Conservation (phyloP, 1,140 invertebrate species). For the Protaetia brevitarsis region DNA sequence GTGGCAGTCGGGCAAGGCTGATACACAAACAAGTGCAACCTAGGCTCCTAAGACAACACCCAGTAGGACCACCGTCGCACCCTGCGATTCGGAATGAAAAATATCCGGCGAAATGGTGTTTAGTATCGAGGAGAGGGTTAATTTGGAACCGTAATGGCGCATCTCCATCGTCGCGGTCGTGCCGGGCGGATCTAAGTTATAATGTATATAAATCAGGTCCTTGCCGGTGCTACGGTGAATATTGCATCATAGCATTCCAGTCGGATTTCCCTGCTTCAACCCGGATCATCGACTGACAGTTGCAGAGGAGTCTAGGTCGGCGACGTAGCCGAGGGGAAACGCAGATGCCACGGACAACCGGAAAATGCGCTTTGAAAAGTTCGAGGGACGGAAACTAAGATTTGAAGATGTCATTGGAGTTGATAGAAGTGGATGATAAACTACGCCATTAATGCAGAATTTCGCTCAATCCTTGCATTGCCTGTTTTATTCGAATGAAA, state of each 20-base stretch:
- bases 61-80: background rate
- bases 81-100: slow-evolving; percentile 21
- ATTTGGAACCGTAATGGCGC: slow-evolving; percentile 6
- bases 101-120: slow-evolving; percentile 24
- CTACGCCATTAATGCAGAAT: too few species aligned
- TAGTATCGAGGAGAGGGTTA: slow-evolving; percentile 19
- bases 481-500: too few species aligned
- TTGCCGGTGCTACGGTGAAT: slow-evolving; percentile 21
- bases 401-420: too few species aligned
- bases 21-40: background rate
- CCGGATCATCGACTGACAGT: slow-evolving; percentile 34
- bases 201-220: slow-evolving; percentile 34
- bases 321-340: background rate
- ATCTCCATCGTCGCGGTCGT: slow-evolving; percentile 29
- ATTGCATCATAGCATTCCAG: slow-evolving; percentile 27
- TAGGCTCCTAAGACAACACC: background rate
- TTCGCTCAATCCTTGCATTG: too few species aligned
- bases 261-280: slow-evolving; percentile 21
- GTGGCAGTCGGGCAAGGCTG: background rate
- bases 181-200: slow-evolving; percentile 34
- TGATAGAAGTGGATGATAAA: too few species aligned
- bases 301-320: slow-evolving; percentile 26
- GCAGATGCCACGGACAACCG: background rate
- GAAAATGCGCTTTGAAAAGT: background rate
- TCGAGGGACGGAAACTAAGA: background rate